A percentile compares a stretch with the other conserved stretches of the same genome.
phyloP scores from a whole-genome alignment of 1,140 invertebrate species.

The Triops longicaudatus region DNA sequence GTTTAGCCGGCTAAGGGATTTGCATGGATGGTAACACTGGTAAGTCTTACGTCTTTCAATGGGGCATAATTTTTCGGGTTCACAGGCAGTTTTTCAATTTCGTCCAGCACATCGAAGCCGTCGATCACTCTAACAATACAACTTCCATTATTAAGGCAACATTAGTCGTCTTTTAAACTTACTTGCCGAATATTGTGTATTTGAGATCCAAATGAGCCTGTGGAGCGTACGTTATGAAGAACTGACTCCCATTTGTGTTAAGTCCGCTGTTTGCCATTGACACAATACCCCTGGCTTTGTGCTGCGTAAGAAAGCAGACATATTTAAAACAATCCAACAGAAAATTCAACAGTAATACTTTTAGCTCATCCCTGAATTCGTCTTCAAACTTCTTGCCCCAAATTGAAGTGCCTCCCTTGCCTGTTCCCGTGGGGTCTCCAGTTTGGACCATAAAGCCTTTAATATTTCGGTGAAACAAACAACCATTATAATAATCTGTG shows the following conservation, averaged over 20 bases:
- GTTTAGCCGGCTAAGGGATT: slow-evolving; percentile 70
- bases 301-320: slow-evolving; percentile 47
- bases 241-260: slow-evolving; percentile 97
- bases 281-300: slow-evolving; percentile 74
- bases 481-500: slow-evolving; percentile 89
- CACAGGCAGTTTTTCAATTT: slow-evolving; percentile 89
- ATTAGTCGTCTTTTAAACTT: slow-evolving; percentile 30
- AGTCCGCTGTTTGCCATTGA: slow-evolving; percentile 99
- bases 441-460: slow-evolving; percentile 98
- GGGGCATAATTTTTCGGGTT: slow-evolving; percentile 88
- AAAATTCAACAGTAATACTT: slow-evolving; percentile 46
- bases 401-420: slow-evolving; percentile 84
- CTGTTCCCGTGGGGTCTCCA: slow-evolving; percentile 90
- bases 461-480: slow-evolving; percentile 91
- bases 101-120: slow-evolving; percentile 90
- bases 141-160: neutral
- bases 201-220: slow-evolving; percentile 95
- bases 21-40: slow-evolving; percentile 86
- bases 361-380: slow-evolving; percentile 89
- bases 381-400: slow-evolving; percentile 91
- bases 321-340: neutral
- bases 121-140: slow-evolving; percentile 78
- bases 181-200: slow-evolving; percentile 95
- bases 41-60: slow-evolving; percentile 71
- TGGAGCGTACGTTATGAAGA: slow-evolving; percentile 88